Percentiles rank a stretch among this genome's conserved stretches.
Conservation (phyloP, 2,797 vertebrate species). For the Loris lydekkerianus region DNA sequence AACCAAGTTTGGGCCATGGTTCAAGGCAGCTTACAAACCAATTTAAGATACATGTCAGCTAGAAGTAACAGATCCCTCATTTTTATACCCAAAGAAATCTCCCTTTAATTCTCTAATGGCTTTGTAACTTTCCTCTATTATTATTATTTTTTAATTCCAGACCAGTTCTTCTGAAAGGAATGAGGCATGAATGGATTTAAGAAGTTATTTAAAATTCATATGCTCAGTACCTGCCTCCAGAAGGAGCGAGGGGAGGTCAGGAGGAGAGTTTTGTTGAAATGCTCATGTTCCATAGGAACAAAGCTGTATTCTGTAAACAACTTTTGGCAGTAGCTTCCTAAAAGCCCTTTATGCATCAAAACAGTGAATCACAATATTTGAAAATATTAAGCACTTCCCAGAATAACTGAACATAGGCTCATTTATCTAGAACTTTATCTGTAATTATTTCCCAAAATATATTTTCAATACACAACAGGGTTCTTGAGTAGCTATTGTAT, state of each 20-base stretch:
- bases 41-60: not conserved
- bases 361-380: conserved; percentile 54
- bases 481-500: not conserved
- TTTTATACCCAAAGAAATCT: not conserved
- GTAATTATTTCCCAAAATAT: conserved; percentile 36
- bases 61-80: not conserved
- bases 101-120: not conserved
- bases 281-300: not conserved
- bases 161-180: not conserved
- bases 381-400: conserved; percentile 62
- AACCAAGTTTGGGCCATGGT: not conserved
- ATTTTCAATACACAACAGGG: not conserved
- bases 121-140: not conserved
- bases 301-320: conserved; percentile 24
- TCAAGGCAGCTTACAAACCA: not conserved
- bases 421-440: conserved; percentile 28
- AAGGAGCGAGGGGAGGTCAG: not conserved
- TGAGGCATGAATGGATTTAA: not conserved
- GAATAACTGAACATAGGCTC: conserved; percentile 19
- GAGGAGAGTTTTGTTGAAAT: not conserved
- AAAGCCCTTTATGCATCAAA: conserved; percentile 45
- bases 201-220: not conserved
- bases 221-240: not conserved
- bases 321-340: conserved; percentile 27
- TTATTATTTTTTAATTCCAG: not conserved